Evolutionary conservation across 1,140 invertebrate species (phyloP).

Genomic region (Drosophila azteca): DNA sequence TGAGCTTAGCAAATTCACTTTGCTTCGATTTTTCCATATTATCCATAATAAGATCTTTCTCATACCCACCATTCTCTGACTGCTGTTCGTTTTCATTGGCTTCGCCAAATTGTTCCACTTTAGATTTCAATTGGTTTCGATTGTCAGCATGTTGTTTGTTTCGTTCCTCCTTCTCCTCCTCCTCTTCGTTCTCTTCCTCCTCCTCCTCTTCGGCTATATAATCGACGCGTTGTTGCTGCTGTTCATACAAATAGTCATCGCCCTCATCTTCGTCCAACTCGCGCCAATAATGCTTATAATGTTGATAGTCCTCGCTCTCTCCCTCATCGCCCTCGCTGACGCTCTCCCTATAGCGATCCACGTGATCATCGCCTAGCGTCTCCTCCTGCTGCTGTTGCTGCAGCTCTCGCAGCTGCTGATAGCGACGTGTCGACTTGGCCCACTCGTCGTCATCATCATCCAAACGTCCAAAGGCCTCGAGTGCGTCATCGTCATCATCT

Average conservation of each 20-base stretch:
- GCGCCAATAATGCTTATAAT: constrained; percentile 74
- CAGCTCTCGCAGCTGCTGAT: constrained; percentile 58
- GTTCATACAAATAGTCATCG: constrained; percentile 68
- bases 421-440: constrained; percentile 58
- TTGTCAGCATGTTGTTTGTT: constrained; percentile 48
- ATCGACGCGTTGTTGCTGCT: constrained; percentile 66
- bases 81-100: constrained; percentile 36
- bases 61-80: constrained; percentile 27
- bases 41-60: constrained; percentile 66
- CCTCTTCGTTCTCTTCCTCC: constrained; percentile 41
- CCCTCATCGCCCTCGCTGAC: constrained; percentile 18
- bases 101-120: constrained; percentile 45
- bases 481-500: constrained; percentile 71
- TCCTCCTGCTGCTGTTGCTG: constrained; percentile 47
- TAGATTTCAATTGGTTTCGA: constrained; percentile 63
- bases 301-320: constrained; percentile 63
- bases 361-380: constrained; percentile 27
- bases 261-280: constrained; percentile 69
- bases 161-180: constrained; percentile 11
- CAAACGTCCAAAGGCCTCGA: constrained; percentile 73
- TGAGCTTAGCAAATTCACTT: constrained; percentile 76
- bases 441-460: constrained; percentile 76
- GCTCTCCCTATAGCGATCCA: constrained; percentile 23
- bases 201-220: constrained; percentile 68
- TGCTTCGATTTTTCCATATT: constrained; percentile 66